These are phyloP conservation scores for Pheosia tremula DNA, from an alignment of 2,888 invertebrate species.

Conservation along the genomic window DNA sequence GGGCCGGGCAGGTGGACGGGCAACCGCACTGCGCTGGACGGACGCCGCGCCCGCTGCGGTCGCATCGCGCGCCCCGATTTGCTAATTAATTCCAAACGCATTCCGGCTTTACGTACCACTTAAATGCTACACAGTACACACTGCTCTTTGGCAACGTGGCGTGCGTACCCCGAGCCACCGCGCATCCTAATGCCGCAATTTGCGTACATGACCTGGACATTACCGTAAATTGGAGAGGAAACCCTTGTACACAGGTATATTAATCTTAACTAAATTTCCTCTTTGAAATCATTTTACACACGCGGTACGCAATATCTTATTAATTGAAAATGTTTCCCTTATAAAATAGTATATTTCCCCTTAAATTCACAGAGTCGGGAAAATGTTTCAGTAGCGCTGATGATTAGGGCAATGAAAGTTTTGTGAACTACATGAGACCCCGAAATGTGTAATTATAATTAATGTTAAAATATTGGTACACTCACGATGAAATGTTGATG, in stretches of 20 bases:
- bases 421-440: not conserved
- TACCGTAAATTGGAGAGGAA: slow-evolving; percentile 51
- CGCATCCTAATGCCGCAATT: slow-evolving; percentile 36
- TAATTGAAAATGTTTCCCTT: slow-evolving; percentile 26
- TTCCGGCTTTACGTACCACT: slow-evolving; percentile 43
- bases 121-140: slow-evolving; percentile 34
- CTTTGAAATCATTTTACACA: slow-evolving; percentile 21
- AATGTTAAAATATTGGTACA: too few relatives aligned
- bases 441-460: too few relatives aligned
- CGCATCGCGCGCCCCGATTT: slow-evolving; percentile 57
- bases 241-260: slow-evolving; percentile 38
- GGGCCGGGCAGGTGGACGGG: slow-evolving; percentile 62
- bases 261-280: slow-evolving; percentile 30
- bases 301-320: slow-evolving; percentile 15
- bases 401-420: not conserved
- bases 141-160: slow-evolving; percentile 31
- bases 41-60: slow-evolving; percentile 57
- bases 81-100: slow-evolving; percentile 69
- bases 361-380: slow-evolving; percentile 10
- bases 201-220: slow-evolving; percentile 38
- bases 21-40: slow-evolving; percentile 50
- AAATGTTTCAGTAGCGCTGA: slow-evolving; percentile 1
- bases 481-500: too few relatives aligned
- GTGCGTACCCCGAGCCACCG: slow-evolving; percentile 23
- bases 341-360: slow-evolving; percentile 20